A percentile compares a stretch with the other conserved stretches of the same genome.
These are phyloP conservation scores for Rhea pennata DNA, from an alignment of 2,113 vertebrate genomes.

Conservation along the genomic window DNA sequence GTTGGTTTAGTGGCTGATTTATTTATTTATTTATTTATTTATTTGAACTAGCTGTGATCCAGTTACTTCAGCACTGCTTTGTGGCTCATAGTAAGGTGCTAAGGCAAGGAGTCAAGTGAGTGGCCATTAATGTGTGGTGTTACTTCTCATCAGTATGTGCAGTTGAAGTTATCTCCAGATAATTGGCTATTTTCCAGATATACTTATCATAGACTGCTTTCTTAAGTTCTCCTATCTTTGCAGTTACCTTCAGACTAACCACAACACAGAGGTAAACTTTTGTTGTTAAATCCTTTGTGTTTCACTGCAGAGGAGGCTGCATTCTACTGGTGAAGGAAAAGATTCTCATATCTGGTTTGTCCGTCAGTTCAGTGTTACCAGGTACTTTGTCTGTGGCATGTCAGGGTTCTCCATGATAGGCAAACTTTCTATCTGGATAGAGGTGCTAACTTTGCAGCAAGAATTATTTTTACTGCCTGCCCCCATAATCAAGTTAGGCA, in stretches of 20 bases:
- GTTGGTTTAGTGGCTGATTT: background rate
- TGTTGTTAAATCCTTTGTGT: background rate
- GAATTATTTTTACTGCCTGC: background rate
- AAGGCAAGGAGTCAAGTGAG: background rate
- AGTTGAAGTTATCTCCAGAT: background rate
- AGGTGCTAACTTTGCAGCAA: background rate
- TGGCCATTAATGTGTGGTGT: background rate
- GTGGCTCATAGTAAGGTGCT: background rate
- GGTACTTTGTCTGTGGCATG: background rate
- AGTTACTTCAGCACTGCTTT: fast-evolving
- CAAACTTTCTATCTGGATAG: background rate
- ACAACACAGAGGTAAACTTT: background rate
- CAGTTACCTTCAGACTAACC: background rate
- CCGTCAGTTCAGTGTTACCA: background rate
- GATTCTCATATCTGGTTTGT: background rate
- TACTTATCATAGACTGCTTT: background rate
- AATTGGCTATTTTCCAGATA: background rate
- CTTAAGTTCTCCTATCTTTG: background rate
- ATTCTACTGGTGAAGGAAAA: background rate
- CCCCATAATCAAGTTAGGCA: background rate
- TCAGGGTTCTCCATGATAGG: background rate
- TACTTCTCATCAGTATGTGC: background rate
- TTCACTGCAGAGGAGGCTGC: background rate
- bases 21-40: background rate
- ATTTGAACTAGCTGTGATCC: background rate